Conservation (phyloP, 2,888 invertebrate species). For the Helicoverpa assulta region DNA sequence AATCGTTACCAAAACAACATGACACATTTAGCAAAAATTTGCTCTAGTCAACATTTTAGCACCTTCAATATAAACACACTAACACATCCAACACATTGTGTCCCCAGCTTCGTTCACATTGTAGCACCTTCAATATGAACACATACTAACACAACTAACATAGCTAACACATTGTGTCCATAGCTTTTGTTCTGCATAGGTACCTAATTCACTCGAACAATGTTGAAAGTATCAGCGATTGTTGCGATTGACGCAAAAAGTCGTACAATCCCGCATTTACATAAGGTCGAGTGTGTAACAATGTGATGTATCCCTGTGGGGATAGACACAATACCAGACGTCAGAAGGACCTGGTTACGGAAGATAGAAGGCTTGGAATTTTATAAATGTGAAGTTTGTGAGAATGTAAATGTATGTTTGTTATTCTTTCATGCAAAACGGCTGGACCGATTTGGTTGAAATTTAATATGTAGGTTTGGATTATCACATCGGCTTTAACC, state of each 20-base stretch:
- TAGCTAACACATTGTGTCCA: conserved; percentile 21
- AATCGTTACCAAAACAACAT: too few relatives aligned
- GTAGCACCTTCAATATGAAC: conserved; percentile 1
- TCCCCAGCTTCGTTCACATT: neutral
- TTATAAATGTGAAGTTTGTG: too few relatives aligned
- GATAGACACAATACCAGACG: conserved; percentile 31
- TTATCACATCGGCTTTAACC: too few relatives aligned
- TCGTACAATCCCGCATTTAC: conserved; percentile 45
- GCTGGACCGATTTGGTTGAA: too few relatives aligned
- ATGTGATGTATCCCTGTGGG: conserved; percentile 29
- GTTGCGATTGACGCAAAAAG: conserved; percentile 46
- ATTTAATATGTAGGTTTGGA: too few relatives aligned
- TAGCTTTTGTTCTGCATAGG: conserved; percentile 27
- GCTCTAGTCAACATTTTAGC: too few relatives aligned
- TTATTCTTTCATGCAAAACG: too few relatives aligned
- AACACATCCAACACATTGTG: conserved; percentile 19
- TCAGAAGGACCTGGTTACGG: conserved; percentile 4
- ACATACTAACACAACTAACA: conserved; percentile 2
- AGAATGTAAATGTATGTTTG: too few relatives aligned
- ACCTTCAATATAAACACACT: conserved; percentile 2
- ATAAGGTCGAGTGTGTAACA: conserved; percentile 51
- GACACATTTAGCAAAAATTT: too few relatives aligned
- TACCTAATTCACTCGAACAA: conserved; percentile 49
- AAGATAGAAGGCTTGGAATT: conserved; percentile 26
- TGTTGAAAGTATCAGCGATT: conserved; percentile 38